A percentile compares a stretch with the other conserved stretches of the same genome.
These are phyloP conservation scores for Agrochola circellaris DNA, from an alignment of 2,888 invertebrate species.

Conservation along the genomic window DNA sequence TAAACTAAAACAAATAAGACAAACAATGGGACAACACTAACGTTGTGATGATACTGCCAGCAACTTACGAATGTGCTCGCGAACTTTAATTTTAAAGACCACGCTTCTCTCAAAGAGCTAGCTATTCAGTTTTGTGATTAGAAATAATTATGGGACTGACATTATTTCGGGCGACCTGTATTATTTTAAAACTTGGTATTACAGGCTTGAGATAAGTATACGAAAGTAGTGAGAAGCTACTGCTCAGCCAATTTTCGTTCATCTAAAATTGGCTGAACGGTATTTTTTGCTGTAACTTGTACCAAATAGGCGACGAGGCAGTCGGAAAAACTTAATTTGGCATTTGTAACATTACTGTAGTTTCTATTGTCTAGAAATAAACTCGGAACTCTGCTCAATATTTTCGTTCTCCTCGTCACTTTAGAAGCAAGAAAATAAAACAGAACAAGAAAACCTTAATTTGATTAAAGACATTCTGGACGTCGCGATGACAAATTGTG, in stretches of 20 bases:
- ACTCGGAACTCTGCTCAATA: neutral
- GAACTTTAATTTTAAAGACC: too few species aligned
- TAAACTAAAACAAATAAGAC: too few species aligned
- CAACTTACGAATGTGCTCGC: too few species aligned
- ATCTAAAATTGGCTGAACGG: neutral
- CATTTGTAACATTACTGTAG: neutral
- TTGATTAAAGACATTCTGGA: slow-evolving; percentile 36
- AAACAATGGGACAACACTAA: too few species aligned
- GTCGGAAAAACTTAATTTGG: neutral
- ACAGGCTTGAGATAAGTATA: too few species aligned
- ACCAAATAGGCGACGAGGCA: neutral
- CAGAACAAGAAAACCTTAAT: slow-evolving; percentile 24
- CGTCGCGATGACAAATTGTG: slow-evolving; percentile 37
- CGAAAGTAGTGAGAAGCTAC: neutral
- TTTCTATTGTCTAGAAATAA: slow-evolving; percentile 22
- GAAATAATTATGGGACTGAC: too few species aligned
- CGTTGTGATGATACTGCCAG: too few species aligned
- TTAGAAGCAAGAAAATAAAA: slow-evolving; percentile 34
- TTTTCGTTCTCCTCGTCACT: slow-evolving; percentile 5
- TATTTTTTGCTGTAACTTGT: slow-evolving; percentile 5
- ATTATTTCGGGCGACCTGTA: too few species aligned
- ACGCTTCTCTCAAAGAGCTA: too few species aligned
- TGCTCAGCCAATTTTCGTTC: neutral
- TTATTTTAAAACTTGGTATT: too few species aligned
- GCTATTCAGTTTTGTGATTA: too few species aligned